These are phyloP conservation scores for Mythimna pallens DNA, from an alignment of 2,888 invertebrate genomes.

Conservation along the genomic window DNA sequence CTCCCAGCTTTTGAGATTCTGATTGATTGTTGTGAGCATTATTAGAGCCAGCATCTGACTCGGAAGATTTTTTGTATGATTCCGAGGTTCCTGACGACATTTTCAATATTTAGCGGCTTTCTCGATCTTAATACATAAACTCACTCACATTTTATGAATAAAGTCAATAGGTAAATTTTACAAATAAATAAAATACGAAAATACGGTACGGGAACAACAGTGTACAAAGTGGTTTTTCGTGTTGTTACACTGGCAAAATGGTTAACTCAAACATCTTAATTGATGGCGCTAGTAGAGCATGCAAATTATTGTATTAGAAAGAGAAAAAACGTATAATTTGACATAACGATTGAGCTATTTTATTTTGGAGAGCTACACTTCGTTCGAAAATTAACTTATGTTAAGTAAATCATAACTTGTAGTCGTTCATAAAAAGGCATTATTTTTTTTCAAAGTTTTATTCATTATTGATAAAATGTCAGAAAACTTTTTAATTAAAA, in stretches of 20 bases:
- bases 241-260: neutral
- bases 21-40: conserved; percentile 74
- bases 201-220: conserved; percentile 10
- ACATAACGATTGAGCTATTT: neutral
- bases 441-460: neutral
- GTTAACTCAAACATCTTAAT: neutral
- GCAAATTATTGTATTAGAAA: neutral
- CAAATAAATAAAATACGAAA: conserved; percentile 26
- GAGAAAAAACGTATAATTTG: neutral
- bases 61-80: conserved; percentile 73
- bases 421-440: no score
- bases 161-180: conserved; percentile 5
- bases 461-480: neutral
- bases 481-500: neutral
- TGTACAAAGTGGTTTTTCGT: conserved; percentile 24
- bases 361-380: neutral
- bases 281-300: conserved; percentile 18
- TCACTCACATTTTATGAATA: conserved; percentile 40
- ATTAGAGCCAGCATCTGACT: conserved; percentile 70
- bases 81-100: conserved; percentile 71
- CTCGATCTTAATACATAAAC: conserved; percentile 25
- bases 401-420: no score
- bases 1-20: conserved; percentile 84
- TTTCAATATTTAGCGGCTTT: conserved; percentile 48
- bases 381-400: conserved; percentile 34